phyloP scores from a whole-genome alignment of 2,888 invertebrate species.

The Pachycephus smyrnensis region DNA sequence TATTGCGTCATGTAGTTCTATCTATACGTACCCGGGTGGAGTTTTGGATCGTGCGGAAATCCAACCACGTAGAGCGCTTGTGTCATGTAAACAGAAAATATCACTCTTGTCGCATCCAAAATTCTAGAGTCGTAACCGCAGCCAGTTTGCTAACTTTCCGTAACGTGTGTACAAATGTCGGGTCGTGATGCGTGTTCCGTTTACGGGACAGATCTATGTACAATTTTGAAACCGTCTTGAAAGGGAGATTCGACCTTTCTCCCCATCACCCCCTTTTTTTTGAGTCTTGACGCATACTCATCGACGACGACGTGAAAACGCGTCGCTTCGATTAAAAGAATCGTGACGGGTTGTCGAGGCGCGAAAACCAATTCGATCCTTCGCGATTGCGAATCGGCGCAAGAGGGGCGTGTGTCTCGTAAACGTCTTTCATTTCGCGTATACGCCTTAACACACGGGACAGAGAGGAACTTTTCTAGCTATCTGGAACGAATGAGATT shows the following conservation, averaged over 20 bases:
- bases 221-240: background rate
- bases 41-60: background rate
- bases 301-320: background rate
- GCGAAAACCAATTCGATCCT: background rate
- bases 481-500: background rate
- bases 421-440: background rate
- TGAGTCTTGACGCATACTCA: background rate
- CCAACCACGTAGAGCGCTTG: slow-evolving; percentile 30
- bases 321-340: background rate
- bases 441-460: background rate
- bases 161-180: background rate
- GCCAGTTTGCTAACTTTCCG: background rate
- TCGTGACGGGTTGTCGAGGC: no score
- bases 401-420: background rate
- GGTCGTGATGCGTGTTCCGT: no score
- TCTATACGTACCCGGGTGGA: background rate
- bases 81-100: slow-evolving; percentile 37
- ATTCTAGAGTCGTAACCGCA: background rate
- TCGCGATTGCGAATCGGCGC: background rate
- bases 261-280: background rate
- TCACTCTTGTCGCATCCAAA: slow-evolving; percentile 18
- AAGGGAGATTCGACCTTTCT: background rate
- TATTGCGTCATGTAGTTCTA: background rate
- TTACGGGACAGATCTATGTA: no score
- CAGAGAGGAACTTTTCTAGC: background rate